Conservation (phyloP, 1,140 invertebrate species). For the Rhyzopertha dominica region DNA sequence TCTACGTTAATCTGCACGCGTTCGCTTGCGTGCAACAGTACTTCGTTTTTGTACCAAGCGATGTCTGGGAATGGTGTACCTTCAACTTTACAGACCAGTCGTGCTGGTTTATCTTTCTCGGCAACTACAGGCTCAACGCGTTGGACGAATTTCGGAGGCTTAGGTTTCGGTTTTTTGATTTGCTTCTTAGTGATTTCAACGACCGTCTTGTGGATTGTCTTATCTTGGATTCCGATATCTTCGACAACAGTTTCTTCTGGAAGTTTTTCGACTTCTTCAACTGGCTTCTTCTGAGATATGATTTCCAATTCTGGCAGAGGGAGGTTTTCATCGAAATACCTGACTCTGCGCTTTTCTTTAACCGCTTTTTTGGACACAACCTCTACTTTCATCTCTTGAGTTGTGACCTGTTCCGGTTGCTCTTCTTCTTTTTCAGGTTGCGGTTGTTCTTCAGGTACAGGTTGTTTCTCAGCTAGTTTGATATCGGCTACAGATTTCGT, state of each 20-base stretch:
- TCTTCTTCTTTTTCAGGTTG: slow-evolving; percentile 42
- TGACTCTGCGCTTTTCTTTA: slow-evolving; percentile 42
- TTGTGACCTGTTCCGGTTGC: slow-evolving; percentile 40
- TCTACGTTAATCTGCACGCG: slow-evolving; percentile 56
- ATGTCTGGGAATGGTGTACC: slow-evolving; percentile 65
- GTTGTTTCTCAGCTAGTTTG: slow-evolving; percentile 36
- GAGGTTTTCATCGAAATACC: slow-evolving; percentile 46
- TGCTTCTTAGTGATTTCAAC: slow-evolving; percentile 52
- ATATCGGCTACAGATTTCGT: slow-evolving; percentile 44
- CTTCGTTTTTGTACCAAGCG: slow-evolving; percentile 72
- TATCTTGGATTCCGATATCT: slow-evolving; percentile 42
- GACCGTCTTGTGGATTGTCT: slow-evolving; percentile 39
- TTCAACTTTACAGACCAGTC: slow-evolving; percentile 63
- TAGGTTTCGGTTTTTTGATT: slow-evolving; percentile 46
- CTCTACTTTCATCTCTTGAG: slow-evolving; percentile 51
- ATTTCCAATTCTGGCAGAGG: slow-evolving; percentile 55
- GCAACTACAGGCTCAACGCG: slow-evolving; percentile 62
- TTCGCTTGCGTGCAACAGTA: slow-evolving; percentile 58
- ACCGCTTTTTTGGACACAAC: slow-evolving; percentile 49
- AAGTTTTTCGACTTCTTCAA: slow-evolving; percentile 47
- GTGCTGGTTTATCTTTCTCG: slow-evolving; percentile 56
- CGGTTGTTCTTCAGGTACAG: slow-evolving; percentile 38
- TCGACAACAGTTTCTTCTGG: slow-evolving; percentile 49
- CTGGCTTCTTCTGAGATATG: slow-evolving; percentile 39
- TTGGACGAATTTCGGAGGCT: slow-evolving; percentile 66